Evolutionary conservation across 2,113 vertebrate genomes (phyloP).

Genomic region (Prochilodus magdalenae): DNA sequence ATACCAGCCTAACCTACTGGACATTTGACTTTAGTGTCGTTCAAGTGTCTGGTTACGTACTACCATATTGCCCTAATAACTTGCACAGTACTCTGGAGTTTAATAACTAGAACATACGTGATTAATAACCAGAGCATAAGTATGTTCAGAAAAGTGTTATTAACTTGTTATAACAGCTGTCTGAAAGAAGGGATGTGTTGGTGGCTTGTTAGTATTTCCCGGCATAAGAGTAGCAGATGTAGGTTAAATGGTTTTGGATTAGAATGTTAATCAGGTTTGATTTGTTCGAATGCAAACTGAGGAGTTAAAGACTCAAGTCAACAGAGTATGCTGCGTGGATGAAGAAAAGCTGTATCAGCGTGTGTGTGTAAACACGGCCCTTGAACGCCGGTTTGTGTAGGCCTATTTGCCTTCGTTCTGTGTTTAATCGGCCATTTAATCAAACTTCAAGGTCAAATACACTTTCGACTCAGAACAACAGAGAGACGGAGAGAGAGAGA

Average conservation of each 20-base stretch:
- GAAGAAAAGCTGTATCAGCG: not conserved
- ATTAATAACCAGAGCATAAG: too few species aligned
- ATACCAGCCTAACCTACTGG: too few species aligned
- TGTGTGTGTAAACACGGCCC: slow-evolving; percentile 29
- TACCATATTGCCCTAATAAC: too few species aligned
- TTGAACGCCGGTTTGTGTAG: slow-evolving; percentile 12
- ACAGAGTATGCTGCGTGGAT: slow-evolving; percentile 3
- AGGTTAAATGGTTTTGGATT: not conserved
- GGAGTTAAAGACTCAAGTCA: slow-evolving; percentile 14
- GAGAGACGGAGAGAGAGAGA: too few species aligned
- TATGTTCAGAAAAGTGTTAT: too few species aligned
- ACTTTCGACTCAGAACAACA: not conserved
- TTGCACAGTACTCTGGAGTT: too few species aligned
- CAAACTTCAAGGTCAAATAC: slow-evolving; percentile 59
- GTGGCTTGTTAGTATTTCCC: not conserved
- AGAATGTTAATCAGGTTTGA: slow-evolving; percentile 8
- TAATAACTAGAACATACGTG: too few species aligned
- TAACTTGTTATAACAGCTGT: not conserved
- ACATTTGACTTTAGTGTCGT: too few species aligned
- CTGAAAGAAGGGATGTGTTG: not conserved
- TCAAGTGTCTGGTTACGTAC: too few species aligned
- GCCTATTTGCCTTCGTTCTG: slow-evolving; percentile 15
- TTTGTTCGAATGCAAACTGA: slow-evolving; percentile 17
- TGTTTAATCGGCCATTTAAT: slow-evolving; percentile 51
- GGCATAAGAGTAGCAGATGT: not conserved